These are phyloP conservation scores for Heliothis subflexa DNA, from an alignment of 1,140 invertebrate species.

Conservation along the genomic window DNA sequence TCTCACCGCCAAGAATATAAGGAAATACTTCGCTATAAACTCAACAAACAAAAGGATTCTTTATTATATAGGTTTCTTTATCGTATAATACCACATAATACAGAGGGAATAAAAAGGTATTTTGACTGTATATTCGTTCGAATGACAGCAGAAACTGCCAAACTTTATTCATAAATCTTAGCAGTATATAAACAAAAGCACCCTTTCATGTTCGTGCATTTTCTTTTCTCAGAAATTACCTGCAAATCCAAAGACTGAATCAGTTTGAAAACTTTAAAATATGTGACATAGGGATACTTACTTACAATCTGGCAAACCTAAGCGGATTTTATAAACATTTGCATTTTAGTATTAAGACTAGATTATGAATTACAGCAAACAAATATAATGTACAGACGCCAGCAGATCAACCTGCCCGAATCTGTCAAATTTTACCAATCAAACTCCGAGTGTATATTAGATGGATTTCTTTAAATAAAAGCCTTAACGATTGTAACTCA, in stretches of 20 bases:
- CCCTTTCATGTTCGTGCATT: not conserved
- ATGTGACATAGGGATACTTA: not conserved
- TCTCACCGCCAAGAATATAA: constrained; percentile 19
- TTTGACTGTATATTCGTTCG: constrained; percentile 4
- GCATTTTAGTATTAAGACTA: no score
- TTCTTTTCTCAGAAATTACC: not conserved
- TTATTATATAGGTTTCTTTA: no score
- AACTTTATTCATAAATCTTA: not conserved
- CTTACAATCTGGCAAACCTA: not conserved
- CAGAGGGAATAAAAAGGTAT: constrained; percentile 2
- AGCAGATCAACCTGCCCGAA: no score
- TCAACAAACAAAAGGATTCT: not conserved
- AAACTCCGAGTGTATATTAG: no score
- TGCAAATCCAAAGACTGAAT: not conserved
- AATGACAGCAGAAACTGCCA: not conserved
- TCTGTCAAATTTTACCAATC: no score
- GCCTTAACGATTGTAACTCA: no score
- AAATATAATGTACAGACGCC: no score
- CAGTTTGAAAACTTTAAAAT: not conserved
- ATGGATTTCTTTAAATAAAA: no score
- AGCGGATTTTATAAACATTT: no score
- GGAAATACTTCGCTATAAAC: constrained; percentile 24
- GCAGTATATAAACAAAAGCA: not conserved
- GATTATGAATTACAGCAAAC: not conserved
- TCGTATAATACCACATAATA: no score